Conservation (phyloP, 2,888 invertebrate genomes). For the Amphipoea oculea region DNA sequence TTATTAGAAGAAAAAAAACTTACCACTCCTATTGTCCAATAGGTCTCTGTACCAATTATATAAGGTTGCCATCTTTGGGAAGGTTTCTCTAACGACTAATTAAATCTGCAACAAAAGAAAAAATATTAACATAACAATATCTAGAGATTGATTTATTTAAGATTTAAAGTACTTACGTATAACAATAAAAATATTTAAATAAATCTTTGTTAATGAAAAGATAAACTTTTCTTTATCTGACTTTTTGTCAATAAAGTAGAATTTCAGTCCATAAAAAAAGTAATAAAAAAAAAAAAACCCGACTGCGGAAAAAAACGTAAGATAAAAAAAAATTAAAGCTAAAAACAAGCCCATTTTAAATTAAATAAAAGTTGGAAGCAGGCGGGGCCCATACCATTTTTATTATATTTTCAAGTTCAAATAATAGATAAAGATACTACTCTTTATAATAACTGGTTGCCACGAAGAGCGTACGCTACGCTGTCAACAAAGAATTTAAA, state of each 20-base stretch:
- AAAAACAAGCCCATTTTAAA: too few relatives aligned
- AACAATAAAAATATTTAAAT: background rate
- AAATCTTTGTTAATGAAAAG: background rate
- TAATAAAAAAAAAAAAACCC: background rate
- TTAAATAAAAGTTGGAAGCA: too few relatives aligned
- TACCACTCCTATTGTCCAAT: conserved; percentile 93
- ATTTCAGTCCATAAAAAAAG: too few relatives aligned
- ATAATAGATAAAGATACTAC: too few relatives aligned
- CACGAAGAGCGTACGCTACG: conserved; percentile 5
- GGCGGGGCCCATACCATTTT: too few relatives aligned
- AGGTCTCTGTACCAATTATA: conserved; percentile 92
- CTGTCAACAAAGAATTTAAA: background rate
- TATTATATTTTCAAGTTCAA: too few relatives aligned
- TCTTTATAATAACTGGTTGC: background rate
- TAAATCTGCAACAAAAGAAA: conserved; percentile 85
- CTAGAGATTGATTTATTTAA: background rate
- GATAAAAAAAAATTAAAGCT: background rate
- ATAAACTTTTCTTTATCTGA: too few relatives aligned
- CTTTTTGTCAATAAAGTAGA: too few relatives aligned
- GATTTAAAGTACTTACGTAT: too few relatives aligned
- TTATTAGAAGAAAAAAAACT: conserved; percentile 73
- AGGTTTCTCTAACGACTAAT: conserved; percentile 79
- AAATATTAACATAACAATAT: background rate
- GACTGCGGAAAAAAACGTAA: background rate
- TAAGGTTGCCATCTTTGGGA: conserved; percentile 91